Base-by-base conservation (phyloP, 2,113 vertebrate genomes). In the Camelus dromedarius region DNA sequence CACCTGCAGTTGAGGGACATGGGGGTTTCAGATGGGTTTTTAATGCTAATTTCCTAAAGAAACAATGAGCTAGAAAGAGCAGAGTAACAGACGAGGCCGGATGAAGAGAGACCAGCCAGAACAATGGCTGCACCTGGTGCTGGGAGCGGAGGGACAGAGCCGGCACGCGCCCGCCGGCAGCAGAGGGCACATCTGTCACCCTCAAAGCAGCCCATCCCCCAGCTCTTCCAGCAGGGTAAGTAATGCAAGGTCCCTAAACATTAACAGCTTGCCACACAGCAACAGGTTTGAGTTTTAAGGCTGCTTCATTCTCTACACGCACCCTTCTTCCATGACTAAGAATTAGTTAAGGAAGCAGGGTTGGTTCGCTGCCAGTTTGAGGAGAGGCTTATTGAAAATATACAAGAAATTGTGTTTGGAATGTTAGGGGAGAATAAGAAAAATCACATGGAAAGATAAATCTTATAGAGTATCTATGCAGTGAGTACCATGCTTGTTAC, bases 71-170 rank as follows among this genome's bases (percentile, higher is more conserved):
- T 97, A 98, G 98, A 97, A 98, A 97, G 98, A 98, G 93, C 97
- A 76, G 98, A 98, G 98, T 98, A 93, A 98, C 98, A 98, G 98
- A 98, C 97, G 98, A 98, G 98, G 98, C 98, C 92, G 97, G 98
- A 98, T 99, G 98, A 99, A 99, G 99, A 98, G 98, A 99, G 99
- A 98, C 98, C 98, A 62, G 96, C 82, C 93, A 97, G 99, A 99
- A 99, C 99, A 99, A 99, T 99, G 98, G 98, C 99, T 99, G 99
- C 99, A 99, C 99, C 99, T 99, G 99, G 99, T 99, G 99, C 98
- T 90, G 98, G 97, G 98, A 99, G 99, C 99, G 73, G 97, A 98
- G 94, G 98, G 98, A 97, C 98, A 73, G 98, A 97, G 98, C 99
- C 98, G 98, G 98, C 98, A 98, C 98, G 98, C 98, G 98, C 98